Percentiles rank a stretch among this genome's conserved stretches.
Conservation (phyloP, 1,140 invertebrate genomes). For the Eriosoma lanigerum region DNA sequence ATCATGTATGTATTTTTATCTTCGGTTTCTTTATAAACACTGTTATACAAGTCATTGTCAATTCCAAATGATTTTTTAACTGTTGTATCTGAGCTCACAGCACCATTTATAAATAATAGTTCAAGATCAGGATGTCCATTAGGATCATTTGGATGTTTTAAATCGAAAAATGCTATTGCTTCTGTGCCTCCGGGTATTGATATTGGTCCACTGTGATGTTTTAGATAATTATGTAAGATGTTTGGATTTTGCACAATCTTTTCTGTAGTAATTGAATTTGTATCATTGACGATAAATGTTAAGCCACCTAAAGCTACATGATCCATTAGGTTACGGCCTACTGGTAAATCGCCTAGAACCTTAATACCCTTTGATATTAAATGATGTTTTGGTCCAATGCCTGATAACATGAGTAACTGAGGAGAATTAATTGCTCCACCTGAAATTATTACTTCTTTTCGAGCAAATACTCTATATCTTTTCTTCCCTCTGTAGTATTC, state of each 20-base stretch:
- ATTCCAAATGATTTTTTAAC: slow-evolving; percentile 64
- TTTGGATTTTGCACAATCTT: slow-evolving; percentile 55
- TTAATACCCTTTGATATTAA: slow-evolving; percentile 65
- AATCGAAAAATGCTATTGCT: slow-evolving; percentile 73
- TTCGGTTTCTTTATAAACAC: slow-evolving; percentile 62
- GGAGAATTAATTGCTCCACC: slow-evolving; percentile 75
- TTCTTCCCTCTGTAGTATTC: slow-evolving; percentile 63
- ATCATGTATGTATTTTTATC: slow-evolving; percentile 65
- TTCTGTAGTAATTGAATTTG: slow-evolving; percentile 55
- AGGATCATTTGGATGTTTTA: slow-evolving; percentile 66
- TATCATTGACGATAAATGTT: slow-evolving; percentile 66
- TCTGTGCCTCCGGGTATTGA: slow-evolving; percentile 80
- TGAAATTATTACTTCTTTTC: slow-evolving; percentile 75
- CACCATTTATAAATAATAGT: slow-evolving; percentile 66
- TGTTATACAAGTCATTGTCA: slow-evolving; percentile 62
- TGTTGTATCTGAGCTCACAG: slow-evolving; percentile 62
- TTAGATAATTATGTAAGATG: slow-evolving; percentile 60
- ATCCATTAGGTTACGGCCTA: slow-evolving; percentile 78
- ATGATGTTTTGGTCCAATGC: slow-evolving; percentile 74
- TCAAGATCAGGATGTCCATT: slow-evolving; percentile 75
- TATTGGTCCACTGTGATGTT: slow-evolving; percentile 68
- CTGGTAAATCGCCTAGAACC: slow-evolving; percentile 70
- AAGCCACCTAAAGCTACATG: slow-evolving; percentile 72
- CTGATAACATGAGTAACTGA: slow-evolving; percentile 78
- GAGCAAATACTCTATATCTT: slow-evolving; percentile 64